Conservation (phyloP, 2,797 vertebrate species). For the Acanthurus tractus region DNA sequence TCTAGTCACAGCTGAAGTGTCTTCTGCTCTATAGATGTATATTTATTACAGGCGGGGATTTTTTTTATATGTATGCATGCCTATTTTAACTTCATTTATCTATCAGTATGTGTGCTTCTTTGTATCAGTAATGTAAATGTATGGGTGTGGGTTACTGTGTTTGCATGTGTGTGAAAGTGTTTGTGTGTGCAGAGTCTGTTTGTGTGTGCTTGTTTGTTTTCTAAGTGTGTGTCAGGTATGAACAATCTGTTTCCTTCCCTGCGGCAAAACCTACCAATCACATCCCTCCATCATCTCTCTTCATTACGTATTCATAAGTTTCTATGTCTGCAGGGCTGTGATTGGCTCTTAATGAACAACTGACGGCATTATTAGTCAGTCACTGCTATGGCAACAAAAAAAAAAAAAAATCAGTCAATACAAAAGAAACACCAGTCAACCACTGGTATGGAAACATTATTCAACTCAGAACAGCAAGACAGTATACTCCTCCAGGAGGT, state of each 20-base stretch:
- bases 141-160: not conserved
- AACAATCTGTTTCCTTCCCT: constrained; percentile 71
- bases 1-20: not conserved
- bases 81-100: constrained; percentile 30
- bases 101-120: not conserved
- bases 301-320: constrained; percentile 83
- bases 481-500: constrained; percentile 56
- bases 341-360: constrained; percentile 83
- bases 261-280: constrained; percentile 74
- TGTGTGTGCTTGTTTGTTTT: constrained; percentile 17
- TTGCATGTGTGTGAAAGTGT: not conserved
- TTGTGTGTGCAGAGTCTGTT: not conserved
- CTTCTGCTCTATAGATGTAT: constrained; percentile 1
- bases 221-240: constrained; percentile 55
- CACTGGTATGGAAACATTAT: constrained; percentile 69
- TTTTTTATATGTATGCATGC: constrained; percentile 1
- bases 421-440: constrained; percentile 73
- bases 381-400: constrained; percentile 68
- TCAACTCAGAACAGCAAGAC: constrained; percentile 63
- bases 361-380: constrained; percentile 80
- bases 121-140: not conserved
- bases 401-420: constrained; percentile 78
- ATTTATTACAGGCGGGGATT: not conserved
- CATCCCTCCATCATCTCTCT: constrained; percentile 74
- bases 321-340: constrained; percentile 80